phyloP scores from a whole-genome alignment of 2,888 invertebrate genomes.

The Sphaerophoria taeniata region DNA sequence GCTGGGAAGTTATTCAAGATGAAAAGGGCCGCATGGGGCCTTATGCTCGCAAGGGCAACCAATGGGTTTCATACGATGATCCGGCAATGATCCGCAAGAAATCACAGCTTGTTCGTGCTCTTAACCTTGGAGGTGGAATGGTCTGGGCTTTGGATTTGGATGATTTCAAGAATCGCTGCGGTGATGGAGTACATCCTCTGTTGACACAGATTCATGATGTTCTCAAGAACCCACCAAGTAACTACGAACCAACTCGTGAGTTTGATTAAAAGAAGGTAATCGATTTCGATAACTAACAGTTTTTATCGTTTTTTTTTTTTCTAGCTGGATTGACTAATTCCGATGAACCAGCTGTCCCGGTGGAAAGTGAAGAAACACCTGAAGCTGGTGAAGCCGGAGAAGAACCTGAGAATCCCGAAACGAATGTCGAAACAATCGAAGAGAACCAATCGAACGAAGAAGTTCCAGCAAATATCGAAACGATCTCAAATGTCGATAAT shows the following conservation, averaged over 20 bases:
- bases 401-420: slow-evolving; percentile 69
- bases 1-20: slow-evolving; percentile 92
- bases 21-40: slow-evolving; percentile 92
- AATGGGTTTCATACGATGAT: slow-evolving; percentile 97
- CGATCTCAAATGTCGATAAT: slow-evolving; percentile 55
- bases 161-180: slow-evolving; percentile 92
- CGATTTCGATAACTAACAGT: no score
- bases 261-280: not conserved
- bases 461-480: slow-evolving; percentile 64
- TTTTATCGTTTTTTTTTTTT: not conserved
- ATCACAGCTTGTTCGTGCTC: slow-evolving; percentile 89
- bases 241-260: slow-evolving; percentile 79
- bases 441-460: slow-evolving; percentile 57
- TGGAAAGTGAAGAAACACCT: slow-evolving; percentile 77
- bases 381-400: not conserved
- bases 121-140: slow-evolving; percentile 94
- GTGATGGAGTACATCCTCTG: slow-evolving; percentile 91
- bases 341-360: slow-evolving; percentile 48
- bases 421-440: slow-evolving; percentile 76
- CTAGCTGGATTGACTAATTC: slow-evolving; percentile 76
- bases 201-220: slow-evolving; percentile 90
- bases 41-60: slow-evolving; percentile 92
- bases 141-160: slow-evolving; percentile 96
- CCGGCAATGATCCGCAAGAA: slow-evolving; percentile 90
- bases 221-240: slow-evolving; percentile 84